A percentile compares a stretch with the other conserved stretches of the same genome.
These are phyloP conservation scores for Phengaris arion DNA, from an alignment of 2,888 invertebrate species.

Conservation along the genomic window DNA sequence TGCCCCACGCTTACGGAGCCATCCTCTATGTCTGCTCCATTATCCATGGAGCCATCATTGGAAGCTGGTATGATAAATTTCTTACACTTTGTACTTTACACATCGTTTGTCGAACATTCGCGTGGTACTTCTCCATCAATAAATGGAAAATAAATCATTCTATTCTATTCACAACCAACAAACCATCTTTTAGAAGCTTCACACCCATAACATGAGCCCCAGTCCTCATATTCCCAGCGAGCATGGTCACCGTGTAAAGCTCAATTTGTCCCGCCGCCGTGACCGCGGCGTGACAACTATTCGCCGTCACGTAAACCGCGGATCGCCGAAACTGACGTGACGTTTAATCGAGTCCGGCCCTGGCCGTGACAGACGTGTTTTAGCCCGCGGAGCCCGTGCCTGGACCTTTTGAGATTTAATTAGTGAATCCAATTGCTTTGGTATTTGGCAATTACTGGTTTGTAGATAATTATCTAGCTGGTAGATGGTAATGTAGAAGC, in stretches of 20 bases:
- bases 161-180: too few species aligned
- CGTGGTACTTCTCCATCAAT: too few species aligned
- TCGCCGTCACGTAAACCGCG: slow-evolving; percentile 26
- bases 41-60: too few species aligned
- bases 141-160: too few species aligned
- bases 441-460: background rate
- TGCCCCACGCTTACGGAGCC: too few species aligned
- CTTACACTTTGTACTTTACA: too few species aligned
- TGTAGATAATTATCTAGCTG: background rate
- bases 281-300: slow-evolving; percentile 31
- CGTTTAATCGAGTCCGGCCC: background rate
- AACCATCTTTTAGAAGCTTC: too few species aligned
- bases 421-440: background rate
- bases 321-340: slow-evolving; percentile 1
- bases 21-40: too few species aligned
- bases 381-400: background rate
- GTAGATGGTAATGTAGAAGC: too few species aligned
- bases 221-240: background rate
- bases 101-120: too few species aligned
- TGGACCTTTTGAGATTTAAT: background rate
- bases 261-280: slow-evolving; percentile 32
- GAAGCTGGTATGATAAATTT: too few species aligned
- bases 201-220: too few species aligned
- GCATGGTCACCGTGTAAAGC: slow-evolving; percentile 29
- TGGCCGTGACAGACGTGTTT: slow-evolving; percentile 14